Evolutionary conservation across 2,113 vertebrate genomes (phyloP), one percentile per base, ranked within the genome.

Genomic region (Pristiophorus japonicus): DNA sequence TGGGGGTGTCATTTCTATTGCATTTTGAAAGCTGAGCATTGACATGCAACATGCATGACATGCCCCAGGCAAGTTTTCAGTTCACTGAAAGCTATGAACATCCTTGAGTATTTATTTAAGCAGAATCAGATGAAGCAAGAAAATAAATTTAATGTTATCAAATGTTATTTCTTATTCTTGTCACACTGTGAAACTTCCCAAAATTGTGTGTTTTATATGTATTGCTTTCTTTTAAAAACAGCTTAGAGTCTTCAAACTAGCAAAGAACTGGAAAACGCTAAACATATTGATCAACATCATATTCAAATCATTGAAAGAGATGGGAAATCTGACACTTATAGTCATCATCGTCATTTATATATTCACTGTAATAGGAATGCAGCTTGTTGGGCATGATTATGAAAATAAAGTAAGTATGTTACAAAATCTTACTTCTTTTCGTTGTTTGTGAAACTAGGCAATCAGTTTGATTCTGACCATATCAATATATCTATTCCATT

Each of bases 231-330:
- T 95, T 85, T 90, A 66, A 24, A 34, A 63, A 81, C 95, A 96
- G 95, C 95, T 96, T 45, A 96, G 92, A 96, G 95, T 96, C 73
- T 96, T 96, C 92, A 96, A 96, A 95, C 92, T 96, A 47, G 95
- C 95, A 55, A 96, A 96, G 67, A 96, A 95, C 30, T 96, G 95
- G 95, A 96, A 95, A 85, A 96, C 95, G 42, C 73, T 96, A 34
- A 96, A 96, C n/a, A 62, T 59, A 12, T 91, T 96, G 34, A 96
- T 96, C 70, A 94, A 70, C 47, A 91, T 96, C 1, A 96, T 96
- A 45, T 94, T 94, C 73, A 91, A 70, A 75, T 94, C 95, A 27
- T 63, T 96, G 27, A 95, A 84, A 63, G 95, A 96, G 51, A 96
- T 96, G 95, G 91, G 95, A 55, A 96, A 96, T 59, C 67, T 96